Conservation (phyloP, 2,888 invertebrate genomes). For the Apamea anceps region DNA sequence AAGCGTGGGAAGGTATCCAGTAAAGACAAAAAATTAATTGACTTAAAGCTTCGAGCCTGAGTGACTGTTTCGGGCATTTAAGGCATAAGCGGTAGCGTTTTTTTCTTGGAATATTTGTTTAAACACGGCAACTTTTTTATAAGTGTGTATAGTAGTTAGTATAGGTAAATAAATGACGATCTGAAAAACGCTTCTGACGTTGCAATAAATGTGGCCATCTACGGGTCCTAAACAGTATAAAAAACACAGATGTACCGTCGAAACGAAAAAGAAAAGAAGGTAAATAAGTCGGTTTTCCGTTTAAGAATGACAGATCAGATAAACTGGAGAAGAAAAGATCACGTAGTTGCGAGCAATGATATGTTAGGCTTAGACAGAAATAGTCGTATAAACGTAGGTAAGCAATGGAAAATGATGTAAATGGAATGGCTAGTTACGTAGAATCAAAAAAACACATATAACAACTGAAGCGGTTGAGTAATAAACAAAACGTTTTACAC, state of each 20-base stretch:
- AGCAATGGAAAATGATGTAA: neutral
- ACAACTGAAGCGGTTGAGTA: neutral
- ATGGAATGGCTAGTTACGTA: neutral
- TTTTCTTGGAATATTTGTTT: neutral
- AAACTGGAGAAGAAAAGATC: neutral
- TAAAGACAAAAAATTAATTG: constrained; percentile 47
- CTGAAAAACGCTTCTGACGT: neutral
- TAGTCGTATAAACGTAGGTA: neutral
- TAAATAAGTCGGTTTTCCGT: neutral
- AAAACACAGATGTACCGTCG: neutral
- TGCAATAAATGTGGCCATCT: too few species aligned
- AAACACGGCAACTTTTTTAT: neutral
- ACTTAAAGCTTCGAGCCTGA: constrained; percentile 34
- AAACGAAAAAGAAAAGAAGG: neutral
- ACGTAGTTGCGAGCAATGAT: neutral
- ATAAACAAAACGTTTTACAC: neutral
- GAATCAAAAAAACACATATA: neutral
- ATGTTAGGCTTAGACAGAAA: neutral
- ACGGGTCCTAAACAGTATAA: too few species aligned
- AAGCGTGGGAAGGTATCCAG: constrained; percentile 3
- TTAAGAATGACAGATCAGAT: neutral
- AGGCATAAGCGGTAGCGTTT: constrained; percentile 22
- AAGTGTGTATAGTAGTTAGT: too few species aligned
- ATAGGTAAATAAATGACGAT: too few species aligned
- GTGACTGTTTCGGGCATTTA: neutral